Percentiles rank a stretch among this genome's conserved stretches.
Evolutionary conservation across 1,140 invertebrate genomes (phyloP).

Genomic region (Monomorium pharaonis): DNA sequence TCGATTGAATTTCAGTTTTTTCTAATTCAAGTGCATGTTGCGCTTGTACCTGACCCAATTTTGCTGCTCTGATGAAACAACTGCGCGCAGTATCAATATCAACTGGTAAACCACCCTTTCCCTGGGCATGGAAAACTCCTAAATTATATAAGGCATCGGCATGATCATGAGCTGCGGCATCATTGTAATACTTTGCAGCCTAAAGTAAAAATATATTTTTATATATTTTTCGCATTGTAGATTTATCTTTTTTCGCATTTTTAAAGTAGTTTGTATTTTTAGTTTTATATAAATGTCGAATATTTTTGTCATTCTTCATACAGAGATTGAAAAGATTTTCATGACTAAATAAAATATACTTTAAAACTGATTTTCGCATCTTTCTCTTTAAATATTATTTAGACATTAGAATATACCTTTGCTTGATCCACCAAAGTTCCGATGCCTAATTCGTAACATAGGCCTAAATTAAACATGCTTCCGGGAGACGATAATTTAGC

Average conservation of each 20-base stretch:
- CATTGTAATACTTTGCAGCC: slow-evolving; percentile 87
- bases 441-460: slow-evolving; percentile 88
- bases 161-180: slow-evolving; percentile 86
- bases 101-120: slow-evolving; percentile 85
- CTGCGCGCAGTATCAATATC: slow-evolving; percentile 83
- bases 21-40: slow-evolving; percentile 83
- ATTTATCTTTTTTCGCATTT: not conserved
- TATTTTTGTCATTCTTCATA: not conserved
- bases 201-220: slow-evolving; percentile 75
- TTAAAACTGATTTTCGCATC: not conserved
- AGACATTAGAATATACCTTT: slow-evolving; percentile 80
- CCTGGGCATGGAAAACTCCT: slow-evolving; percentile 88
- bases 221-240: slow-evolving; percentile 1
- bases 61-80: slow-evolving; percentile 86
- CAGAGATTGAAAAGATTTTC: not conserved
- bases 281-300: not conserved
- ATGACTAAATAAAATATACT: slow-evolving; percentile 42
- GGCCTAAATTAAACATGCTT: slow-evolving; percentile 87
- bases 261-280: not conserved
- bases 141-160: slow-evolving; percentile 88
- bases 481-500: slow-evolving; percentile 86
- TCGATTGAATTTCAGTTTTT: slow-evolving; percentile 43
- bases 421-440: slow-evolving; percentile 86
- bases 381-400: not conserved
- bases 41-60: slow-evolving; percentile 86